Base-by-base conservation (phyloP, 2,113 vertebrate species). In the Amblyopsis rosae region DNA sequence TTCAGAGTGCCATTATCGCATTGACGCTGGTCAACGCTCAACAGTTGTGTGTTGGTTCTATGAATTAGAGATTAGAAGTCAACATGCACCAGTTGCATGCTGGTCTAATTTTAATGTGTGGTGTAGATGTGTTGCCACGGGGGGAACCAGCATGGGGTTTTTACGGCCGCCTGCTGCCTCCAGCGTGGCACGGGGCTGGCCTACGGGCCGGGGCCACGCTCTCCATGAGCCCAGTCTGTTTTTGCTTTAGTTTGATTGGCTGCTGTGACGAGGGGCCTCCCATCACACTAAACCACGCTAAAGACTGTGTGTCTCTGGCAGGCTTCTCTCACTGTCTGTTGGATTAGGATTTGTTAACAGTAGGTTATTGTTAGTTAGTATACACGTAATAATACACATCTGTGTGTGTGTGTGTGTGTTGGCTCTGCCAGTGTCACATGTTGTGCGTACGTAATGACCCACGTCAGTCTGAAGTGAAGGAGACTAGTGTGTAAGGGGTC, bases 191-290 rank as follows among this genome's bases (percentile, higher is more conserved):
- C 53, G 33, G 53, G 32, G 62, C n/a, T 33, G 48, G 12, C 11
- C 12, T 15, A 45, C 9, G 45, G 8, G 32, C 62, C 26, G 48
- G 54, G 72, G 35, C 16, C 12, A 9, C 12, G 26, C 58, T 73
- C 58, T 41, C 51, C 59, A 57, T 67, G 59, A 62, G n/a, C 41
- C 54, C 73, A 45, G 69, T 76, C 67, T 85, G 78, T 16, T 82
- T 70, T 26, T 71, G 58, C 56, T 55, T 65, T 74, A 54, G 63
- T 77, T 70, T 61, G 41, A 62, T 82, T 81, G 75, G 62, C 75
- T 65, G 63, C 50, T 46, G 58, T 33, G 53, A 48, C 59, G 13
- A 75, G 62, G 26, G 46, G 64, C 47, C 45, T 69, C 73, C 59
- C 61, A 73, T 76, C 47, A 33, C 65, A 70, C 32, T 41, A 15